Base-by-base conservation (phyloP, 2,797 vertebrate species). In the Hyperoplus lanceolatus region DNA sequence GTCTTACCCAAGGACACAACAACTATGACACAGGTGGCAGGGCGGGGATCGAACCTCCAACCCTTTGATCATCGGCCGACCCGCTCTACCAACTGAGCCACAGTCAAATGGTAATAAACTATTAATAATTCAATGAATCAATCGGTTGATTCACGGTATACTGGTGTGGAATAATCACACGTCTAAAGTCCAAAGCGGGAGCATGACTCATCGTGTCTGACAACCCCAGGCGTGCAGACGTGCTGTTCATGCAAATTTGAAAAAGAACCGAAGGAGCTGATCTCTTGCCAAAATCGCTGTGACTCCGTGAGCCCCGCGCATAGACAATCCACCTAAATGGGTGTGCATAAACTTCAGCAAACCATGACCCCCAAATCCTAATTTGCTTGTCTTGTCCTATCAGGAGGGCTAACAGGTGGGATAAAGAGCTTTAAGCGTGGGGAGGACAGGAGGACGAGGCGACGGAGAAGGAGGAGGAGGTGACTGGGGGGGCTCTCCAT, bases 71-170 rank as follows among this genome's bases (percentile, higher is more conserved):
- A 21, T 21, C 21, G 21, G 21, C 1, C 21, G 21, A 21, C 21
- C 21, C 21, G 21, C 21, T 21, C 21, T 21, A 21, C 21, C 21
- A 21, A 21, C 21, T 21, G 21, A 21, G 21, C 21, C 21, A 21
- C 21, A 21, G 21, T 21, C 21, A 21, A 85, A 85, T 84, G 81
- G 74, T 81, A 87, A 88, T 91, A 87, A 81, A 79, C 87, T 91
- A 91, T 92, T 88, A 87, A 84, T 91, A 91, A 88, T 73, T 82
- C 67, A 57, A 80, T 89, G 75, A 91, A 88, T 91, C 83, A 91
- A 87, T 83, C 81, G 66, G 77, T 86, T 87, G 83, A 91, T 90
- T 89, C 87, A 88, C 90, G 29, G 29, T 74, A 76, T 73, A 62
- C 84, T 86, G 74, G 60, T 62, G 61, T 70, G 76, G 81, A 75